A percentile compares a stretch with the other conserved stretches of the same genome.
phyloP scores from a whole-genome alignment of 2,888 invertebrate species.

The Xestoiulus laeticollis region DNA sequence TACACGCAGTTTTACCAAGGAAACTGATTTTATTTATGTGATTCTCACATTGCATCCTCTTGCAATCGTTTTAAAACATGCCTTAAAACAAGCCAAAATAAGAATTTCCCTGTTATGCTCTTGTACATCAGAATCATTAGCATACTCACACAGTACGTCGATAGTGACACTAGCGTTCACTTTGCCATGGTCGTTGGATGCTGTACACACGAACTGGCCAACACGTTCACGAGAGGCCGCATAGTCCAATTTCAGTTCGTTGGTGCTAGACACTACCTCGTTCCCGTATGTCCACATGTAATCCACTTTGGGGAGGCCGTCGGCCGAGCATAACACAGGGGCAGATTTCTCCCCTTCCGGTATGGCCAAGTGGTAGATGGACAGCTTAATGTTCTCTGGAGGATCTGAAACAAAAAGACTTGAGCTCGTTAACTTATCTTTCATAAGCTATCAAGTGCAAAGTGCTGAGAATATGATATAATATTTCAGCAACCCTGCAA shows the following conservation, averaged over 20 bases:
- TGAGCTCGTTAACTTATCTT: not conserved
- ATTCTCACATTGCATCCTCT: no score
- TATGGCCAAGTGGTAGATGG: slow-evolving; percentile 64
- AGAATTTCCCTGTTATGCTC: not conserved
- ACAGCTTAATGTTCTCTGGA: slow-evolving; percentile 85
- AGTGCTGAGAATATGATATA: not conserved
- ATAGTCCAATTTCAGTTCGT: slow-evolving; percentile 68
- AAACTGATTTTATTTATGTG: no score
- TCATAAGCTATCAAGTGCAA: not conserved
- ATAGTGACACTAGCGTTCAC: slow-evolving; percentile 74
- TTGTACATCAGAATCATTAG: not conserved
- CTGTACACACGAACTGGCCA: slow-evolving; percentile 78
- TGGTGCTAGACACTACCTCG: slow-evolving; percentile 45
- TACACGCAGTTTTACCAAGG: no score
- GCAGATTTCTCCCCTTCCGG: slow-evolving; percentile 60
- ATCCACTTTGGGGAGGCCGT: slow-evolving; percentile 68
- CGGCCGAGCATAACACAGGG: slow-evolving; percentile 58
- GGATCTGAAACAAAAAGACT: slow-evolving; percentile 69
- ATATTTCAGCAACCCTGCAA: no score
- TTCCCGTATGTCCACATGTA: slow-evolving; percentile 73
- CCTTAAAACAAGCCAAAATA: no score
- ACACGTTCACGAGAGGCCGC: slow-evolving; percentile 75
- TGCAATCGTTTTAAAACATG: no score
- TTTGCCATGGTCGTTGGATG: slow-evolving; percentile 77
- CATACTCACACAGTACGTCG: slow-evolving; percentile 83